Percentiles rank a stretch among this genome's conserved stretches.
These are phyloP conservation scores for Neodiprion lecontei DNA, from an alignment of 1,140 invertebrate genomes.

Conservation along the genomic window DNA sequence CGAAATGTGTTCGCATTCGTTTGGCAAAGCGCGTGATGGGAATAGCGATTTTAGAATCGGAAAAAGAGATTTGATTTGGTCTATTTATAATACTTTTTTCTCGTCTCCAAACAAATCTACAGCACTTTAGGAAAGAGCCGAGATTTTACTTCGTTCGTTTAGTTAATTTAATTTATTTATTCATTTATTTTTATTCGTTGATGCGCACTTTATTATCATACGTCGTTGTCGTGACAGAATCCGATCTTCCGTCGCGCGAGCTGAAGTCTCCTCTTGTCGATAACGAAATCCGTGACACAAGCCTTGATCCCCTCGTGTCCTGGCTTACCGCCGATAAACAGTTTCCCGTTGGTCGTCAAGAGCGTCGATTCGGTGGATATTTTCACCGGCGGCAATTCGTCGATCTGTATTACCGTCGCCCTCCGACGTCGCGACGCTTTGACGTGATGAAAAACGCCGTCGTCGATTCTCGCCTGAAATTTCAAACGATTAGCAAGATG, in stretches of 20 bases:
- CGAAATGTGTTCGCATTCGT: too few relatives aligned
- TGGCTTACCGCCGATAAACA: conserved; percentile 58
- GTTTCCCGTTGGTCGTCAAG: conserved; percentile 56
- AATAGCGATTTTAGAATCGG: neutral
- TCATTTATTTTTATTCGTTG: too few relatives aligned
- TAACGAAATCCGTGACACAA: conserved; percentile 68
- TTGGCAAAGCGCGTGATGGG: too few relatives aligned
- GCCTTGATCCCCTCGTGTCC: conserved; percentile 69
- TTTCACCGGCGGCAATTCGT: conserved; percentile 58
- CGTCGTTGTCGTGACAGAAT: conserved; percentile 62
- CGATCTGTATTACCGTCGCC: conserved; percentile 64
- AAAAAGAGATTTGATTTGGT: neutral
- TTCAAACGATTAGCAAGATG: neutral
- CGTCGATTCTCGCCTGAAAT: conserved; percentile 63
- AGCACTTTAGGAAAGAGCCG: too few relatives aligned
- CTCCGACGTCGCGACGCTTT: conserved; percentile 58
- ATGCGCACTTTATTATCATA: conserved; percentile 49
- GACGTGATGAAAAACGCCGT: conserved; percentile 55
- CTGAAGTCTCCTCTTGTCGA: conserved; percentile 62
- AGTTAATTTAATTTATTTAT: too few relatives aligned
- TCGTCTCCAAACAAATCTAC: neutral
- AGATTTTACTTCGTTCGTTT: too few relatives aligned
- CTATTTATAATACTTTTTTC: conserved; percentile 1
- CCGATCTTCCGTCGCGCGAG: conserved; percentile 55
- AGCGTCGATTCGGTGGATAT: conserved; percentile 45